Percentiles rank a stretch among this genome's conserved stretches.
phyloP scores from a whole-genome alignment of 2,888 invertebrate species.

The Galeopsomyia nigrocyanea region DNA sequence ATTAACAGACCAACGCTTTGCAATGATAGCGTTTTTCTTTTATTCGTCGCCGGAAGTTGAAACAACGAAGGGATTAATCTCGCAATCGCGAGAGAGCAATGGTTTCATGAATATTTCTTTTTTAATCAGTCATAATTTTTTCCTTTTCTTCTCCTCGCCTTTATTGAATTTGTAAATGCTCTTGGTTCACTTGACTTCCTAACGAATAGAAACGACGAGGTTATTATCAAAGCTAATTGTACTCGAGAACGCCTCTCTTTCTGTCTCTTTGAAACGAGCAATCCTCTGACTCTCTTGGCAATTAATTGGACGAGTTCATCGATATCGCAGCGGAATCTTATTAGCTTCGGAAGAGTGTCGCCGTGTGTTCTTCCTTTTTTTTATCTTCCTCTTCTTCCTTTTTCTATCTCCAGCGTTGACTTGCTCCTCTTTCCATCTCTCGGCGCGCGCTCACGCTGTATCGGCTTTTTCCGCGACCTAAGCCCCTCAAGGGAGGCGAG shows the following conservation, averaged over 20 bases:
- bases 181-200: too few relatives aligned
- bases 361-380: background rate
- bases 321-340: conserved; percentile 26
- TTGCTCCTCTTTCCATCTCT: conserved; percentile 9
- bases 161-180: conserved; percentile 26
- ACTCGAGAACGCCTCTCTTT: too few relatives aligned
- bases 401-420: background rate
- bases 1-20: conserved; percentile 6
- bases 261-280: too few relatives aligned
- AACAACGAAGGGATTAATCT: conserved; percentile 23
- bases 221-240: conserved; percentile 23
- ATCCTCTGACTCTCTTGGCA: conserved; percentile 2
- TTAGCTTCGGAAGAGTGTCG: conserved; percentile 1
- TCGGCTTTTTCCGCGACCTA: conserved; percentile 45
- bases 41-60: background rate
- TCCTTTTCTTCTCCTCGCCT: conserved; percentile 17
- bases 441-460: conserved; percentile 30
- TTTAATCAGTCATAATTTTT: conserved; percentile 20
- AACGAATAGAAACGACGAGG: conserved; percentile 3
- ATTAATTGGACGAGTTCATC: conserved; percentile 12
- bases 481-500: conserved; percentile 26
- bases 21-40: too few relatives aligned
- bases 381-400: background rate
- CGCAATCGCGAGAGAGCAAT: too few relatives aligned
- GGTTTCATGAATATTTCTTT: conserved; percentile 35